Conservation (phyloP, 2,888 invertebrate species). For the Caenorhabditis imperialis region DNA sequence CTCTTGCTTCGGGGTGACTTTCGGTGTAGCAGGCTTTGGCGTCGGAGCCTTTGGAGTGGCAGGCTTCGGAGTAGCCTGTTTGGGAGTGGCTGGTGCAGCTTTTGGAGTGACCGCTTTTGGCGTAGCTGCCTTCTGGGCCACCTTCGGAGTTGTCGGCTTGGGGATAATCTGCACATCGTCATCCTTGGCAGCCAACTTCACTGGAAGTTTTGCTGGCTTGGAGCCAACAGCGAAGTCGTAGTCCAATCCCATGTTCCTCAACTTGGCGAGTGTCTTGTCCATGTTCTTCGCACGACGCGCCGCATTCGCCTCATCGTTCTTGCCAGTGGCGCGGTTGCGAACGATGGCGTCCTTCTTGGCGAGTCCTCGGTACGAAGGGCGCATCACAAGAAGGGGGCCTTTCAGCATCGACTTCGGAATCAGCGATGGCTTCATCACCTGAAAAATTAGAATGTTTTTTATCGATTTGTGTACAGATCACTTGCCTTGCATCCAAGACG, state of each 20-base stretch:
- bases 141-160: conserved; percentile 4
- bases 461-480: neutral
- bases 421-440: conserved; percentile 60
- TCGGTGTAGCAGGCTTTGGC: conserved; percentile 14
- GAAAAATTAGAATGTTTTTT: conserved; percentile 6
- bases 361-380: conserved; percentile 52
- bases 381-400: conserved; percentile 58
- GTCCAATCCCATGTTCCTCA: conserved; percentile 62
- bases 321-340: conserved; percentile 34
- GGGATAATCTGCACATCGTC: conserved; percentile 26
- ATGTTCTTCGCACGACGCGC: conserved; percentile 13
- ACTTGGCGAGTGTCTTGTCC: conserved; percentile 27
- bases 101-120: conserved; percentile 14
- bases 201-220: conserved; percentile 4
- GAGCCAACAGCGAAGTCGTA: conserved; percentile 53
- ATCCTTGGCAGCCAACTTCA: conserved; percentile 18
- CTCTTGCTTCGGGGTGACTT: conserved; percentile 4
- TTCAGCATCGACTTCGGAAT: conserved; percentile 61
- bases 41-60: conserved; percentile 11
- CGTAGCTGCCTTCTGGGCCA: neutral
- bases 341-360: conserved; percentile 57
- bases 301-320: conserved; percentile 44
- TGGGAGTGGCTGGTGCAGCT: conserved; percentile 3
- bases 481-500: conserved; percentile 81
- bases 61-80: conserved; percentile 9